Evolutionary conservation across 1,140 invertebrate genomes (phyloP).

Genomic region (Ladona fulva): DNA sequence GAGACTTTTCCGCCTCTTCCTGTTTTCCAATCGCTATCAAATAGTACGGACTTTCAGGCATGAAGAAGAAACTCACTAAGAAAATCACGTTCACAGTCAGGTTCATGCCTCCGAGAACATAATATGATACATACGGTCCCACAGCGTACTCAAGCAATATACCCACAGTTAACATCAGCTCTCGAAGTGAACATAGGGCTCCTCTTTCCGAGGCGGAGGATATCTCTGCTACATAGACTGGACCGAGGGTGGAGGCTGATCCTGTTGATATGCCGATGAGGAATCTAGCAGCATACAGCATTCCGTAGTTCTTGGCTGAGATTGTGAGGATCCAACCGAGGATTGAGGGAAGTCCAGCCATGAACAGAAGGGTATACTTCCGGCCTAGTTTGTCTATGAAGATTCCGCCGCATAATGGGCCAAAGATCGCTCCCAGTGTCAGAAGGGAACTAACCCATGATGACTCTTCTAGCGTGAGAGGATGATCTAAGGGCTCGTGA

Average conservation of each 20-base stretch:
- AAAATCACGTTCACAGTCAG: slow-evolving; percentile 22
- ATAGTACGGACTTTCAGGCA: slow-evolving; percentile 34
- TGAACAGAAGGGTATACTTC: slow-evolving; percentile 37
- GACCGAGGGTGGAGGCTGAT: slow-evolving; percentile 54
- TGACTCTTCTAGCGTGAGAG: background rate
- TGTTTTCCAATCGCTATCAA: slow-evolving; percentile 29
- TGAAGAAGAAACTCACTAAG: slow-evolving; percentile 28
- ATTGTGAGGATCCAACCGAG: background rate
- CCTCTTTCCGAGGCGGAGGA: slow-evolving; percentile 68
- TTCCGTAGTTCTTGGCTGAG: background rate
- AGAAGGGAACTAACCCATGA: background rate
- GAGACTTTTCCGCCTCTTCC: slow-evolving; percentile 31
- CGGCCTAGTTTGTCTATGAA: slow-evolving; percentile 47
- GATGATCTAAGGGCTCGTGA: background rate
- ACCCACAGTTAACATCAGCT: slow-evolving; percentile 64
- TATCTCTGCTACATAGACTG: slow-evolving; percentile 75
- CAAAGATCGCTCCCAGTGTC: background rate
- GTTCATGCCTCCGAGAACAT: background rate
- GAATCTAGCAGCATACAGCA: slow-evolving; percentile 44
- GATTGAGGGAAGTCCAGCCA: slow-evolving; percentile 22
- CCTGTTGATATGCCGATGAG: slow-evolving; percentile 47
- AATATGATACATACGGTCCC: slow-evolving; percentile 31
- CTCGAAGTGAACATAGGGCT: slow-evolving; percentile 65
- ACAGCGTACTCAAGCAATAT: slow-evolving; percentile 59
- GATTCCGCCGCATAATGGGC: slow-evolving; percentile 36